A percentile compares a stretch with the other conserved stretches of the same genome.
Conservation (phyloP, 2,797 vertebrate species). For the Tadarida brasiliensis region DNA sequence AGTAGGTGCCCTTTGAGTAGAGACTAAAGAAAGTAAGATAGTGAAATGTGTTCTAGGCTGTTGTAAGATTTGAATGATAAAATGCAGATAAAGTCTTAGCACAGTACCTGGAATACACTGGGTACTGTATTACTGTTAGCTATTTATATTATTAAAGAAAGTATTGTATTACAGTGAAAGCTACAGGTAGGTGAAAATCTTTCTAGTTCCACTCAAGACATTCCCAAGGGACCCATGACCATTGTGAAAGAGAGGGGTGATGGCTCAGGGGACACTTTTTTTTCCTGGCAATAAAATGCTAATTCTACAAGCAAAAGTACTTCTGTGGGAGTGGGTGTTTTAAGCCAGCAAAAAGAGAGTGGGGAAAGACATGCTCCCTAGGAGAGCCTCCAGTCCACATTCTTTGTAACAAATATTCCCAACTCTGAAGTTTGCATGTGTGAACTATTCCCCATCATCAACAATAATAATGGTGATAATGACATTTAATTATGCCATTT, state of each 20-base stretch:
- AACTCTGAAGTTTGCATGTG: constrained; percentile 69
- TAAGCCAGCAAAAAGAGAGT: constrained; percentile 18
- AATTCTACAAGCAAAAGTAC: constrained; percentile 42
- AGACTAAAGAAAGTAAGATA: constrained; percentile 31
- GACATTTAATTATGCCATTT: constrained; percentile 71
- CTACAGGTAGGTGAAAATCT: constrained; percentile 18
- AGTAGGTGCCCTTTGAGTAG: not conserved
- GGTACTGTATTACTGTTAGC: not conserved
- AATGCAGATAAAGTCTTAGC: not conserved
- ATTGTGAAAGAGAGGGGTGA: not conserved
- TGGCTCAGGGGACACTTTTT: not conserved
- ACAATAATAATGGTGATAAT: constrained; percentile 62
- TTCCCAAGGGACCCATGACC: not conserved
- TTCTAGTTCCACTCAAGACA: not conserved
- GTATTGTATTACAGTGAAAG: not conserved
- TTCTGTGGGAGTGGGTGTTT: constrained; percentile 2
- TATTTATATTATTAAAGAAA: constrained; percentile 34
- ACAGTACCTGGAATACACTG: not conserved
- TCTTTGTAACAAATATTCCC: constrained; percentile 61
- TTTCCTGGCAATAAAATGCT: constrained; percentile 26
- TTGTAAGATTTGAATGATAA: not conserved
- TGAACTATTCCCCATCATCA: constrained; percentile 64
- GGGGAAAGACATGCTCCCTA: not conserved
- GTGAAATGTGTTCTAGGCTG: not conserved
- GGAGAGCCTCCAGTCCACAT: not conserved